Evolutionary conservation across 2,797 vertebrate species (phyloP), one percentile per base, ranked within the genome.

Genomic region (Argentina silus): DNA sequence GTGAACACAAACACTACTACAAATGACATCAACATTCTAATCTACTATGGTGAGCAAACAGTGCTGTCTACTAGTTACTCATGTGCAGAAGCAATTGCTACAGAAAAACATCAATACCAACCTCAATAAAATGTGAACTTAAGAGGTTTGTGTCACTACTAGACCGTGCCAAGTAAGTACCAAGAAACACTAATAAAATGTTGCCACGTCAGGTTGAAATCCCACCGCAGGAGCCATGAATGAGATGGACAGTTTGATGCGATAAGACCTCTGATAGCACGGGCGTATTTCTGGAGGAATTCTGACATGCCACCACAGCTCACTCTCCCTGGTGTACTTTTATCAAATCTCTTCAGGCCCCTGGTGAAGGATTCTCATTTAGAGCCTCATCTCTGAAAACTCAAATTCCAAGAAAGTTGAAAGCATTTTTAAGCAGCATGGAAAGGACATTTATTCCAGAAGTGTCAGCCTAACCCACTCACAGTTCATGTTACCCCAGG

Each of bases 341-440:
- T 55, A 68, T 56, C 27, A 55, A 42, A 68, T 68, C 50, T 68
- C 62, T 64, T 64, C 66, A 67, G 27, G 50, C 23, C 27, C 8
- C 6, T 51, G 45, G 66, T 67, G 47, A 67, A 36, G 66, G 48
- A 53, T 36, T 53, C 47, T 67, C 23, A 67, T 17, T 36, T 42
- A 67, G 48, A 4, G 6, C 17, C 53, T 53, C 23, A n/a, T 51
- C 48, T n/a, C 43, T 8, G 48, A 5, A 53, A 63, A 36, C 14
- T 6, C 15, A 17, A 27, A 9, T 59, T 10, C 0, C 4, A 15
- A 17, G 42, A 44, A 44, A 17, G 8, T 45, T 7, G n/a, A 64
- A 17, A 21, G 43, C 51, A 42, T 14, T 23, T 12, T 60, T 5
- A 60, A 21, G 10, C 27, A 10, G 48, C 19, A 51, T 8, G 6